Conservation (phyloP, 2,888 invertebrate genomes). For the Cheilosia urbana region DNA sequence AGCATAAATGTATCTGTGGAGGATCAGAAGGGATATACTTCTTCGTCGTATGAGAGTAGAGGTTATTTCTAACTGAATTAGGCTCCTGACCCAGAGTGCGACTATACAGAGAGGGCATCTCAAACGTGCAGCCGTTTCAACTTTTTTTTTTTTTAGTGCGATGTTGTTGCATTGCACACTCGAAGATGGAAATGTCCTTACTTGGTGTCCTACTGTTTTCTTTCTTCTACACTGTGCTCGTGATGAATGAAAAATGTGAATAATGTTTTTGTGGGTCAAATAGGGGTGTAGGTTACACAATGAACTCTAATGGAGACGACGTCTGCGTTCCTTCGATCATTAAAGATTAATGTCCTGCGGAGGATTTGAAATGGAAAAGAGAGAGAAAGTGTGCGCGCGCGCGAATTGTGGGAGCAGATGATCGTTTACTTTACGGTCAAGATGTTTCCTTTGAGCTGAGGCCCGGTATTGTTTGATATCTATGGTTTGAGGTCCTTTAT, state of each 20-base stretch:
- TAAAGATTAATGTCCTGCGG: conserved; percentile 72
- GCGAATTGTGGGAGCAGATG: conserved; percentile 70
- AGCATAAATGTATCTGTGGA: conserved; percentile 73
- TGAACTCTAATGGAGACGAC: conserved; percentile 66
- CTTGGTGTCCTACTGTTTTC: conserved; percentile 60
- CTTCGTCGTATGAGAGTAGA: conserved; percentile 30
- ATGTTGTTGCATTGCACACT: conserved; percentile 23
- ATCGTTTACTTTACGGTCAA: conserved; percentile 73
- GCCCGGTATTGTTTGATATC: conserved; percentile 38
- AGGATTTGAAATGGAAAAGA: conserved; percentile 25
- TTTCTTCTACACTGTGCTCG: background rate
- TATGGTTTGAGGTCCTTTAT: conserved; percentile 62
- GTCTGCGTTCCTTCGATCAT: conserved; percentile 63
- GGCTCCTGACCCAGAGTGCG: conserved; percentile 52
- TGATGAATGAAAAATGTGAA: conserved; percentile 72
- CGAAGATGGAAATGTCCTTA: conserved; percentile 58
- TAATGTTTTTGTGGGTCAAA: conserved; percentile 74
- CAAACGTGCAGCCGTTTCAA: conserved; percentile 75
- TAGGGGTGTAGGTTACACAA: conserved; percentile 75
- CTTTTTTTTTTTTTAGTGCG: conserved; percentile 58
- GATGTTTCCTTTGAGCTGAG: conserved; percentile 58
- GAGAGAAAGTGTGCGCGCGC: conserved; percentile 20
- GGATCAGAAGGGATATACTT: conserved; percentile 59
- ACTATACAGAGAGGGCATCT: conserved; percentile 25
- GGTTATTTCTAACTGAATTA: conserved; percentile 59